A percentile compares a stretch with the other conserved stretches of the same genome.
phyloP scores from a whole-genome alignment of 2,113 vertebrate species.

The Delphinapterus leucas region DNA sequence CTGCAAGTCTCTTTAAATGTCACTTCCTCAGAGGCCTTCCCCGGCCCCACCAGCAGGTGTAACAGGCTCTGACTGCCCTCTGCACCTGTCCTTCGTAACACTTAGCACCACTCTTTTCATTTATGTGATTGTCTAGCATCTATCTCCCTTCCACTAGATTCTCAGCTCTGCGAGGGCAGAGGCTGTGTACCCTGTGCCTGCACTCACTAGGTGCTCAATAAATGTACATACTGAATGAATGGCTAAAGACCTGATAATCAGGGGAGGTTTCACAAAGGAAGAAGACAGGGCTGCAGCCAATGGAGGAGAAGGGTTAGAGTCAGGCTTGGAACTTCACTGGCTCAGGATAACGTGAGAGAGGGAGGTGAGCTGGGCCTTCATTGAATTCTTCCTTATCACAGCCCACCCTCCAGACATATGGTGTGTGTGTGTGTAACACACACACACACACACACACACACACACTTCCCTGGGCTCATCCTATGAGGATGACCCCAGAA shows the following conservation, averaged over 20 bases:
- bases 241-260: background rate
- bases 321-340: background rate
- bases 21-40: background rate
- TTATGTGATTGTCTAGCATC: no score
- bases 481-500: background rate
- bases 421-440: background rate
- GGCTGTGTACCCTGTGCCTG: background rate
- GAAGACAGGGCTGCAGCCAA: background rate
- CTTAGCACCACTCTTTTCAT: no score
- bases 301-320: background rate
- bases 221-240: background rate
- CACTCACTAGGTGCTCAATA: background rate
- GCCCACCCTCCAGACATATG: background rate
- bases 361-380: background rate
- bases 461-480: background rate
- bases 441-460: background rate
- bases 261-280: background rate
- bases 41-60: background rate
- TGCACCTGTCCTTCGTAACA: background rate
- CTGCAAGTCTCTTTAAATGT: background rate
- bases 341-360: accelerated
- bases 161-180: background rate
- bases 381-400: background rate
- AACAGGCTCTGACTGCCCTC: background rate
- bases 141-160: background rate